Percentiles rank a stretch among this genome's conserved stretches.
Evolutionary conservation across 2,888 invertebrate genomes (phyloP).

Genomic region (Lutraria lutraria): DNA sequence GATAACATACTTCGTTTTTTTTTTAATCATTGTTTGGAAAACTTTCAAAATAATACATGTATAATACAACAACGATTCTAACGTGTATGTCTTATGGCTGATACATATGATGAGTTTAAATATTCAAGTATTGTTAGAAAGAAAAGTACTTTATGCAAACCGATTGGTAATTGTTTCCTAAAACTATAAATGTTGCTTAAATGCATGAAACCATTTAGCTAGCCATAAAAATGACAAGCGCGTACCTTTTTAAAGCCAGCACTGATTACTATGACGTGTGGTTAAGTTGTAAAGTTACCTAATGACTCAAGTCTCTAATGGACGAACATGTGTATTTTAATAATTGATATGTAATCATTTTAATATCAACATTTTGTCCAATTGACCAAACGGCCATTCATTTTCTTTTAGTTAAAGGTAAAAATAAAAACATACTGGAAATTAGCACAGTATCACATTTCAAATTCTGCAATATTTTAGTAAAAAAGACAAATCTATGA

Average conservation of each 20-base stretch:
- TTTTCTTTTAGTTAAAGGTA: background rate
- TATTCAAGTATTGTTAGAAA: background rate
- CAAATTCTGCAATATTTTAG: no score
- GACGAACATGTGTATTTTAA: background rate
- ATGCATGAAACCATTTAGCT: slow-evolving; percentile 42
- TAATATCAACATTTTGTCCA: background rate
- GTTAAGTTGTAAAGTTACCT: background rate
- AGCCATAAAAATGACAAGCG: slow-evolving; percentile 46
- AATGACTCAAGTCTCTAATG: background rate
- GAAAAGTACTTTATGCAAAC: background rate
- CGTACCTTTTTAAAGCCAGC: slow-evolving; percentile 24
- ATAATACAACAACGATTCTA: no score
- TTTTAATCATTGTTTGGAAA: no score
- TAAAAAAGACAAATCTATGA: no score
- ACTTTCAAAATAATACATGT: no score
- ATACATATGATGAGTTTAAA: no score
- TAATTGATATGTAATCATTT: background rate
- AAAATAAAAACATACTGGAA: no score
- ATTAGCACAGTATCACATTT: no score
- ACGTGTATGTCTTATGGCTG: no score
- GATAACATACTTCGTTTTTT: no score
- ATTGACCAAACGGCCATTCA: background rate
- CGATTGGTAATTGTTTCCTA: background rate
- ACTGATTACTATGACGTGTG: background rate
- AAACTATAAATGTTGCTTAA: slow-evolving; percentile 41